A percentile compares a stretch with the other conserved stretches of the same genome.
These are phyloP conservation scores for Sanderia malayensis DNA, from an alignment of 30 jellyfish, hydroid and myxozoan genomes.

Conservation along the genomic window DNA sequence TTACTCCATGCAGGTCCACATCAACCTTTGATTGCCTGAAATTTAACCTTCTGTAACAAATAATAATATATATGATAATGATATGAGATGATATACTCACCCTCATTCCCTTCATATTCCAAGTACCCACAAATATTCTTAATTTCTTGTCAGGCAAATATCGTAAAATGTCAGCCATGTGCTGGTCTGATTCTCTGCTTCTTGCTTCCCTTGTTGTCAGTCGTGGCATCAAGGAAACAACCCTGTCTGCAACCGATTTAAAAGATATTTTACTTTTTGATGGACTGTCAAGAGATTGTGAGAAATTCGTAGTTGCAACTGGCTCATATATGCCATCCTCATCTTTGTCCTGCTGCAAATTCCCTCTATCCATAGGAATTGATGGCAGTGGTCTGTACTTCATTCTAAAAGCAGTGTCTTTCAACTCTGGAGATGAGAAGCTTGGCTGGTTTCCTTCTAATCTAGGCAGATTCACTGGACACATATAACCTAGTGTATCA, in stretches of 20 bases:
- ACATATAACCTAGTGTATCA: constrained; percentile 52
- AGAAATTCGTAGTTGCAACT: constrained; percentile 16
- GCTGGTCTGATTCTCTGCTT: constrained; percentile 74
- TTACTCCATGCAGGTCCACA: no score
- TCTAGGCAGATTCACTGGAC: constrained; percentile 16
- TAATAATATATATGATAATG: no score
- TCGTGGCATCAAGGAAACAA: constrained; percentile 83
- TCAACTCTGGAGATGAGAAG: constrained; percentile 43
- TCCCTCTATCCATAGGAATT: constrained; percentile 54
- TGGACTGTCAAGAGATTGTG: background rate
- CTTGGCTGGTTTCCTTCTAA: background rate
- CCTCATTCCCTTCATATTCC: constrained; percentile 99
- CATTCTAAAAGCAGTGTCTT: constrained; percentile 1
- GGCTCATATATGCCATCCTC: constrained; percentile 40
- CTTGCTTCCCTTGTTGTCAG: constrained; percentile 89
- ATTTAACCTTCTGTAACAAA: no score
- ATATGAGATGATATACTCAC: no score
- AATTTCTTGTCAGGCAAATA: constrained; percentile 89
- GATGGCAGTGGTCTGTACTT: constrained; percentile 85
- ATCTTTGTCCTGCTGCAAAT: constrained; percentile 1
- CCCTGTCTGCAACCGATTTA: constrained; percentile 79
- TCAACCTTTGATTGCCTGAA: no score
- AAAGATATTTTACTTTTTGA: constrained; percentile 55
- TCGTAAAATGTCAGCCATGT: constrained; percentile 66
- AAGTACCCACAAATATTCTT: constrained; percentile 84